Evolutionary conservation across 2,797 vertebrate genomes (phyloP).

Genomic region (Anomalospiza imberbis): DNA sequence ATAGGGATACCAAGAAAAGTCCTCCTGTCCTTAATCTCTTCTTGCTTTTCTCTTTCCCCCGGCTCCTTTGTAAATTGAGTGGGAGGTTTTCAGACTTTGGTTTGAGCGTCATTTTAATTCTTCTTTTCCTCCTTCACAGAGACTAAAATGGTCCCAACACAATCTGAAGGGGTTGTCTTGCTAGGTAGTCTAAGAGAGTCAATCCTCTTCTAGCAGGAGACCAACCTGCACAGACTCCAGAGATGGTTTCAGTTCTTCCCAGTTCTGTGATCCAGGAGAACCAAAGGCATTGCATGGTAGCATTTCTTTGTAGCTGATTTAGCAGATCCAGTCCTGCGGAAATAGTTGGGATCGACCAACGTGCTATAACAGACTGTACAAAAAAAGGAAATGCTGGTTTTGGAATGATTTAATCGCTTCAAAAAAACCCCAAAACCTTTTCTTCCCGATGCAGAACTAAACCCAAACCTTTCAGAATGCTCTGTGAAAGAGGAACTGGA

Average conservation of each 20-base stretch:
- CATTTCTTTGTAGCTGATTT: not conserved
- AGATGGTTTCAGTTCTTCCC: not conserved
- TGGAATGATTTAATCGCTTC: not conserved
- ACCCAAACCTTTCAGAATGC: not conserved
- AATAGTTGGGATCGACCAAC: not conserved
- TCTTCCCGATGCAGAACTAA: not conserved
- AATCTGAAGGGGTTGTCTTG: not conserved
- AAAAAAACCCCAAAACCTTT: not conserved
- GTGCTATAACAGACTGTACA: not conserved
- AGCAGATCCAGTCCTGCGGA: not conserved
- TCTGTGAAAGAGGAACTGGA: not conserved
- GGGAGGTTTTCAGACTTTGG: not conserved
- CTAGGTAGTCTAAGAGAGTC: not conserved
- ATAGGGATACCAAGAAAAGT: not conserved
- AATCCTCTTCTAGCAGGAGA: not conserved
- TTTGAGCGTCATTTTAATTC: not conserved
- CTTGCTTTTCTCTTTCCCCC: not conserved
- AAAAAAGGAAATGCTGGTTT: constrained; percentile 8
- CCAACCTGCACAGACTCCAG: not conserved
- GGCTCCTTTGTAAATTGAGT: not conserved
- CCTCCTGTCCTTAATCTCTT: not conserved
- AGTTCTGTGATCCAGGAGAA: not conserved
- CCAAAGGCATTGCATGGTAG: not conserved
- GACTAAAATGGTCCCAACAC: not conserved
- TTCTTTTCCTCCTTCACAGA: not conserved